Evolutionary conservation across 1,140 invertebrate species (phyloP), one percentile per base, ranked within the genome.

Genomic region (Steinernema feltiae): DNA sequence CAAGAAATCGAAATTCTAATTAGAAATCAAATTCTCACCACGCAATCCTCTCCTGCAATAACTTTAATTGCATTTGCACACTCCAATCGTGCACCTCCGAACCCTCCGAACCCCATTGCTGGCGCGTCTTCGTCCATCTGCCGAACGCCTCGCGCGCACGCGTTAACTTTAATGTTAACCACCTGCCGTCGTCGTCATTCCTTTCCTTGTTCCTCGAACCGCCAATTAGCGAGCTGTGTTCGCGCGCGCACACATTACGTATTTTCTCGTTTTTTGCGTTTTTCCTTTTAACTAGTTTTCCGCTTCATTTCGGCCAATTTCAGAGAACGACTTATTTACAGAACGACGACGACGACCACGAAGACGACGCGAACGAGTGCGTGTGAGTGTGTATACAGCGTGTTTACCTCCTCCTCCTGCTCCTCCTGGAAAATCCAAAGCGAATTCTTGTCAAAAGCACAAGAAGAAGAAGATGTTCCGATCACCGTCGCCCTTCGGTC

Each of bases 91-190:
- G n/a, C n/a, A n/a, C n/a, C n/a, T n/a, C n/a, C n/a, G n/a, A n/a
- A n/a, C n/a, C n/a, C n/a, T n/a, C n/a, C n/a, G n/a, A n/a, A n/a
- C n/a, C n/a, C n/a, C n/a, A n/a, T n/a, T n/a, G n/a, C n/a, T n/a
- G n/a, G n/a, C n/a, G n/a, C n/a, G n/a, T n/a, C n/a, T n/a, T n/a
- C n/a, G n/a, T n/a, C n/a, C 35, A 41, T 63, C 53, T 15, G 53
- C 2, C 24, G 53, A 21, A 7, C 53, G 53, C 41, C 7, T 46
- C 41, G 7, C 7, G 15, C 53, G 53, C 2, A 63, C 53, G 53
- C 53, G 53, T 63, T 63, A 63, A 63, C 53, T 63, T 63, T 63
- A n/a, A 63, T 63, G 53, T 63, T 63, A 63, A 63, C 15, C 53
- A 63, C 53, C 53, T 63, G 53, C 53, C 53, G 3, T 12, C 24